These are phyloP conservation scores for Rhabdomys pumilio DNA, from an alignment of 2,797 vertebrate species.

Conservation along the genomic window DNA sequence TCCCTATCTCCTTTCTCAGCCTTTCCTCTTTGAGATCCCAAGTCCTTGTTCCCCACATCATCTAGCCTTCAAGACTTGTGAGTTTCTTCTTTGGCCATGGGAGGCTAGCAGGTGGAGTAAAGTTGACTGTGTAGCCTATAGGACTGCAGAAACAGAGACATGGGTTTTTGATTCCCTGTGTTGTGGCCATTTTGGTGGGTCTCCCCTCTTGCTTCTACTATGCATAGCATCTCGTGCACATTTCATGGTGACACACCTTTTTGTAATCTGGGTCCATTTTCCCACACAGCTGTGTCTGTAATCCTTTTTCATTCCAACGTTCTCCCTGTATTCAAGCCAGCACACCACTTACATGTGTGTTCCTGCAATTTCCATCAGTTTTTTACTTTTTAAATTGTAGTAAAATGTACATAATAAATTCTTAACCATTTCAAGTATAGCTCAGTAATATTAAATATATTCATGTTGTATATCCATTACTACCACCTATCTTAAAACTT, in stretches of 20 bases:
- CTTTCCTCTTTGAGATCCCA: not conserved
- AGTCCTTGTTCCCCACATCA: not conserved
- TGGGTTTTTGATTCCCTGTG: not conserved
- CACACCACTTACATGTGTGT: not conserved
- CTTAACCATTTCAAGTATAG: not conserved
- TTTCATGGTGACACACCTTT: not conserved
- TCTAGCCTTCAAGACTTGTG: not conserved
- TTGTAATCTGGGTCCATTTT: not conserved
- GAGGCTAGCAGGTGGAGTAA: not conserved
- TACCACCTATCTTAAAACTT: not conserved
- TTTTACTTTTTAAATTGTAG: not conserved
- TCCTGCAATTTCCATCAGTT: not conserved
- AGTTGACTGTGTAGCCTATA: not conserved
- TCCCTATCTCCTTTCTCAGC: not conserved
- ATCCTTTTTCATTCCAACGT: not conserved
- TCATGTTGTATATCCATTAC: not conserved
- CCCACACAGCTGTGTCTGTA: not conserved
- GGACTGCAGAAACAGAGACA: not conserved
- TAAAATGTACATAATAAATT: not conserved
- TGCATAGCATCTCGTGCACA: not conserved
- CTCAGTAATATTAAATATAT: not conserved
- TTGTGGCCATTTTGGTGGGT: not conserved
- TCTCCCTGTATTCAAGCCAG: not conserved
- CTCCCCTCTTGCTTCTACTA: not conserved
- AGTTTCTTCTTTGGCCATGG: not conserved